Conservation (phyloP, 2,113 vertebrate genomes). For the Cheilinus undulatus region DNA sequence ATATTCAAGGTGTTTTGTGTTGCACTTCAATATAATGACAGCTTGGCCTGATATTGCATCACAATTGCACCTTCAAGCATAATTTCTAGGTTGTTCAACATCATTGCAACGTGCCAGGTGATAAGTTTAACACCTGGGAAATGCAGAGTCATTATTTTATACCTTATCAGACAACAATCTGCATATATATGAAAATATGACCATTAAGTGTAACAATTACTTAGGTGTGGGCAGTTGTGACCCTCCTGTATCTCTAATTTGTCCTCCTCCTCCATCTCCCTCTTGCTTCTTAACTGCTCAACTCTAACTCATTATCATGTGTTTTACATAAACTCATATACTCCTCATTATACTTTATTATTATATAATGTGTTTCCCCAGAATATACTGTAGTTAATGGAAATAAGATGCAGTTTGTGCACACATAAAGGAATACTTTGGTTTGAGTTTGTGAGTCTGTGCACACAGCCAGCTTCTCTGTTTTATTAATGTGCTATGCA, state of each 20-base stretch:
- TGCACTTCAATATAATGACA: too few relatives aligned
- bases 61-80: too few relatives aligned
- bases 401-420: background rate
- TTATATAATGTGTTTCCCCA: background rate
- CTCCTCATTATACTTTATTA: background rate
- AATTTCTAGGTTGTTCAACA: too few relatives aligned
- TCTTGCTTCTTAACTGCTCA: background rate
- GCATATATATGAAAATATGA: too few relatives aligned
- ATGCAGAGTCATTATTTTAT: too few relatives aligned
- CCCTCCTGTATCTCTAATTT: background rate
- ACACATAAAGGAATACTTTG: background rate
- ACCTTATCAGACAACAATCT: too few relatives aligned
- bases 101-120: too few relatives aligned
- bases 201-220: background rate
- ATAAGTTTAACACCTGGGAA: too few relatives aligned
- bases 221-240: background rate
- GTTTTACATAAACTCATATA: background rate
- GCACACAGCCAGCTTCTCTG: background rate
- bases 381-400: background rate
- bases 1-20: too few relatives aligned
- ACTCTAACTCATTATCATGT: background rate
- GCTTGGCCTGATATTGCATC: too few relatives aligned
- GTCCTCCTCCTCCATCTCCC: background rate
- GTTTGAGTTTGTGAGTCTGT: slow-evolving; percentile 5
- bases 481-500: slow-evolving; percentile 19